phyloP scores from a whole-genome alignment of 1,140 invertebrate genomes.

The Pseudomyrmex concolor region DNA sequence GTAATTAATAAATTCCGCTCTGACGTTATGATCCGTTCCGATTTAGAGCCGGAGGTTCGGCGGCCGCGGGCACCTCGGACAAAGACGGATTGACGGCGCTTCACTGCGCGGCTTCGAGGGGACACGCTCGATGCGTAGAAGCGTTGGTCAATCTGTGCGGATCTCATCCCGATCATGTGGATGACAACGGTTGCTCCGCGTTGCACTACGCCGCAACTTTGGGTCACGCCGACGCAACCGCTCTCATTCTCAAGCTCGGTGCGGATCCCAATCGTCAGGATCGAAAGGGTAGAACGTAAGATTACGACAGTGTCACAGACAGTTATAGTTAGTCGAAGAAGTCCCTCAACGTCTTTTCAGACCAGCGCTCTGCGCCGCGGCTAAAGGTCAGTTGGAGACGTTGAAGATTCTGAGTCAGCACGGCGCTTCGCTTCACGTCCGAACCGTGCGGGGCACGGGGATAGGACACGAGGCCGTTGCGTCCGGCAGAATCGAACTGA shows the following conservation, averaged over 20 bases:
- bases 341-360: constrained; percentile 78
- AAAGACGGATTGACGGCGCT: constrained; percentile 94
- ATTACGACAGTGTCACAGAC: constrained; percentile 51
- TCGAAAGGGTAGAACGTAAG: constrained; percentile 94
- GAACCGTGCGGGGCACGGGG: constrained; percentile 89
- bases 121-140: constrained; percentile 96
- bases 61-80: constrained; percentile 81
- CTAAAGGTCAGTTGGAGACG: constrained; percentile 96
- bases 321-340: constrained; percentile 4
- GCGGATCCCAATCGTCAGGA: constrained; percentile 97
- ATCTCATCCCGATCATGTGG: constrained; percentile 92
- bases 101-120: constrained; percentile 97
- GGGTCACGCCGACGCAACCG: constrained; percentile 97
- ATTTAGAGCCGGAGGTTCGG: constrained; percentile 81
- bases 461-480: constrained; percentile 95
- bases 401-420: constrained; percentile 91
- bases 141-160: constrained; percentile 95
- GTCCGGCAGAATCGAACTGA: constrained; percentile 94
- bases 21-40: constrained; percentile 22
- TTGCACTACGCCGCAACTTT: constrained; percentile 98
- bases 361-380: constrained; percentile 94
- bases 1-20: too few species aligned
- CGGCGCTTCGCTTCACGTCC: constrained; percentile 95
- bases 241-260: constrained; percentile 94
- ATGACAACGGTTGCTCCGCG: constrained; percentile 97